Conservation (phyloP, 2,888 invertebrate genomes). For the Amblyjoppa proteus region DNA sequence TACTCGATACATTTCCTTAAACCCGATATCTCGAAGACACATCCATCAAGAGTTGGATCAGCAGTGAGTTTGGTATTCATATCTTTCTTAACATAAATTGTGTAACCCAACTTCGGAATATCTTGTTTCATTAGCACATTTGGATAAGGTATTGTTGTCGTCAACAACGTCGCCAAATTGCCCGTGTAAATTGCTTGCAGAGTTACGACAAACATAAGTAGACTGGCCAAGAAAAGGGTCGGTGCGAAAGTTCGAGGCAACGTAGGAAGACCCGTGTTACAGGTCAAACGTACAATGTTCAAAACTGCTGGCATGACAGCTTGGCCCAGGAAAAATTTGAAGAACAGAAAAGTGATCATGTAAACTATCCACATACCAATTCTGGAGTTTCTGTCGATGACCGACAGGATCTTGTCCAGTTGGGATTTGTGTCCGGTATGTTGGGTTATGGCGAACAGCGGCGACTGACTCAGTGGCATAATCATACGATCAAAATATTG, state of each 20-base stretch:
- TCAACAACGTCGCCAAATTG: too few species aligned
- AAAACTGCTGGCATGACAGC: neutral
- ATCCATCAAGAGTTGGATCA: neutral
- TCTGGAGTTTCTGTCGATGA: neutral
- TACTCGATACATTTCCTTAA: neutral
- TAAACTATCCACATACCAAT: neutral
- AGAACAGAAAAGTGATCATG: neutral
- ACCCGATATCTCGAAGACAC: neutral
- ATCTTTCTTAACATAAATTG: neutral
- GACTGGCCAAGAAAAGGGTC: neutral
- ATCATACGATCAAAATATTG: too few species aligned
- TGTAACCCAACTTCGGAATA: neutral
- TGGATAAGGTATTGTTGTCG: neutral
- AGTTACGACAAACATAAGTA: neutral
- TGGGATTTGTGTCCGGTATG: neutral
- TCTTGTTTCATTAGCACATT: slow-evolving; percentile 1
- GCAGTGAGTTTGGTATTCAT: neutral
- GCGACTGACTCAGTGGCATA: too few species aligned
- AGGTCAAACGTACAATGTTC: neutral
- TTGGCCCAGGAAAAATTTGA: slow-evolving; percentile 20
- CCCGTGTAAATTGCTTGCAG: too few species aligned
- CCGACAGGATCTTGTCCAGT: neutral
- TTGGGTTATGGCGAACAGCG: too few species aligned
- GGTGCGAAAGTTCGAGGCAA: neutral
- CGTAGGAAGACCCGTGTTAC: neutral